Conservation (phyloP, 2,113 vertebrate genomes). For the Oreotrochilus melanogaster region DNA sequence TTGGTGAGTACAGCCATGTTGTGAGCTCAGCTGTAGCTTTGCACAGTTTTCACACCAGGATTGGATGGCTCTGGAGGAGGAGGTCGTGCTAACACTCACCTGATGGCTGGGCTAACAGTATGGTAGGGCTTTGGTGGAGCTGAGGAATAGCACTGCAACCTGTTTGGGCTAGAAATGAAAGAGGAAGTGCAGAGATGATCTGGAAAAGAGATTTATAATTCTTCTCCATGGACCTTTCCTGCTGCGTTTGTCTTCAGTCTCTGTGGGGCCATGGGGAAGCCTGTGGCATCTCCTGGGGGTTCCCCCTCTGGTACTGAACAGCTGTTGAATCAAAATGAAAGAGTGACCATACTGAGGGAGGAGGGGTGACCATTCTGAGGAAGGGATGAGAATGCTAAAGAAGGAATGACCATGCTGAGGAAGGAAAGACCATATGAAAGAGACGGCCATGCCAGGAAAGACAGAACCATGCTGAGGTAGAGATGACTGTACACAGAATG, state of each 20-base stretch:
- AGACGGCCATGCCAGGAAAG: neutral
- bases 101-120: neutral
- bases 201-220: neutral
- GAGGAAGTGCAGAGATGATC: neutral
- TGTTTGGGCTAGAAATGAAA: neutral
- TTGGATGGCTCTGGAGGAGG: neutral
- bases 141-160: neutral
- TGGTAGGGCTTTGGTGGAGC: rapidly evolving
- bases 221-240: neutral
- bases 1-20: neutral
- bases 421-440: neutral
- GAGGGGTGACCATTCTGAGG: neutral
- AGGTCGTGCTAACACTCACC: rapidly evolving
- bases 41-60: neutral
- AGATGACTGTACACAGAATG: neutral
- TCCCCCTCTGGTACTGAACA: neutral
- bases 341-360: neutral
- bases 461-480: neutral
- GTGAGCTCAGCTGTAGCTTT: neutral
- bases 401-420: neutral
- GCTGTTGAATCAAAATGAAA: neutral
- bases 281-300: neutral
- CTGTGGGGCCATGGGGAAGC: neutral
- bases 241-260: neutral
- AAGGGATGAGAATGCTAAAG: neutral